These are phyloP conservation scores for Morpho deidamia DNA, from an alignment of 2,888 invertebrate species.

Conservation along the genomic window DNA sequence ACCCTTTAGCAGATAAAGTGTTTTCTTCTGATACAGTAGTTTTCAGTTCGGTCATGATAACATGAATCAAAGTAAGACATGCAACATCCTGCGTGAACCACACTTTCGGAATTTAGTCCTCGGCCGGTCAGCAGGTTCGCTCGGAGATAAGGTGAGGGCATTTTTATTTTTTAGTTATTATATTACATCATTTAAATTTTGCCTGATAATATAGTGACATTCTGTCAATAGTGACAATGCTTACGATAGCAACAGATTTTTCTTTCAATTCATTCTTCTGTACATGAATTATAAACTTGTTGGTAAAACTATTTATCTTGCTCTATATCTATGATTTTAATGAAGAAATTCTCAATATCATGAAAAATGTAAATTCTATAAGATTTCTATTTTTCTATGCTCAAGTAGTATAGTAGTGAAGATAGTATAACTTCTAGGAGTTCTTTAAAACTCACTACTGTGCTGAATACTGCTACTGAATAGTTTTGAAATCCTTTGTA, in stretches of 20 bases:
- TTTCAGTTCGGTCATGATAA: slow-evolving; percentile 70
- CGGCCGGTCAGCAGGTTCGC: slow-evolving; percentile 35
- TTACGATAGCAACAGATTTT: slow-evolving; percentile 14
- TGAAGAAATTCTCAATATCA: too few relatives aligned
- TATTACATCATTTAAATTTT: slow-evolving; percentile 43
- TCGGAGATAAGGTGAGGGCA: slow-evolving; percentile 43
- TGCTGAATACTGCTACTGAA: too few relatives aligned
- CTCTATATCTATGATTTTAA: not conserved
- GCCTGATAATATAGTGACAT: slow-evolving; percentile 33
- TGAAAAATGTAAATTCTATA: too few relatives aligned
- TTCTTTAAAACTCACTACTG: too few relatives aligned
- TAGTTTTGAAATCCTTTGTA: too few relatives aligned
- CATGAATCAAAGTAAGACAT: slow-evolving; percentile 36
- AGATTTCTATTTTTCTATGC: too few relatives aligned
- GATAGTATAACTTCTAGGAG: too few relatives aligned
- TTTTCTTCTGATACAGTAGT: slow-evolving; percentile 64
- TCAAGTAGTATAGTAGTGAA: too few relatives aligned
- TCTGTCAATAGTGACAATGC: slow-evolving; percentile 17
- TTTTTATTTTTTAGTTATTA: slow-evolving; percentile 44
- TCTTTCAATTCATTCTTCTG: slow-evolving; percentile 15
- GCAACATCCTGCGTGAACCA: slow-evolving; percentile 33
- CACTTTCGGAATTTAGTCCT: slow-evolving; percentile 30
- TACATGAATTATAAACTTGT: not conserved
- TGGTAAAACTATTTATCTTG: not conserved
- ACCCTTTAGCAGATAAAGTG: slow-evolving; percentile 75